Base-by-base conservation (phyloP, 2,888 invertebrate genomes). In the Conomelus anceps region DNA sequence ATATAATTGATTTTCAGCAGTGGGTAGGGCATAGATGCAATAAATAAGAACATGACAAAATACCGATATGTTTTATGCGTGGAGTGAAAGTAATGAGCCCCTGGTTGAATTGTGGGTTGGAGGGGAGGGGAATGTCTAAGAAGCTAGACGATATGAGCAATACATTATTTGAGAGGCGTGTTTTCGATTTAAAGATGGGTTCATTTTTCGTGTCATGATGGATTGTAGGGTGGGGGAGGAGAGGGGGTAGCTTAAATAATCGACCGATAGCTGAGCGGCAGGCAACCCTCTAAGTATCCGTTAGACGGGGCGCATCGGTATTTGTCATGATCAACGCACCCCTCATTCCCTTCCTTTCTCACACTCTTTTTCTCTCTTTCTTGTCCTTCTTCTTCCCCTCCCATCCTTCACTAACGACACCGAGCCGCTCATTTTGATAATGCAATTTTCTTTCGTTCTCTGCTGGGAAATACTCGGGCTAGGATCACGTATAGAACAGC, bases 291-390 rank as follows among this genome's bases (percentile, higher is more conserved):
- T 63, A 63, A 63, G 63, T 63, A 63, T 63, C 63, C 63, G 63
- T 63, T 63, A 63, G 63, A 63, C 63, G 63, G 34, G 63, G 63
- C 89, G 89, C 89, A 91, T 91, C 89, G 91, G 90, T 89, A 90
- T 91, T 91, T 90, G 90, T 91, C 90, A 91, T 90, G 90, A 90
- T 89, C 90, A 89, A 85, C 88, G 63, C 84, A 34, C 90, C 90
- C 89, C 89, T 89, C n/a, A n/a, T n/a, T n/a, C 63, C n/a, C 63
- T n/a, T 63, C 63, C n/a, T 4, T 63, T 63, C 63, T n/a, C 63
- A 4, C 63, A n/a, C 63, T 63, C n/a, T 63, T 63, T 26, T 11
- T n/a, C 63, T 63, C 63, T 63, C n/a, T 63, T 63, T 26, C 26
- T n/a, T n/a, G 17, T 34, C 13, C 17, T 17, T 13, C 17, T 13